These are phyloP conservation scores for Gymnothorax javanicus DNA, from an alignment of 2,797 vertebrate species.

Conservation along the genomic window DNA sequence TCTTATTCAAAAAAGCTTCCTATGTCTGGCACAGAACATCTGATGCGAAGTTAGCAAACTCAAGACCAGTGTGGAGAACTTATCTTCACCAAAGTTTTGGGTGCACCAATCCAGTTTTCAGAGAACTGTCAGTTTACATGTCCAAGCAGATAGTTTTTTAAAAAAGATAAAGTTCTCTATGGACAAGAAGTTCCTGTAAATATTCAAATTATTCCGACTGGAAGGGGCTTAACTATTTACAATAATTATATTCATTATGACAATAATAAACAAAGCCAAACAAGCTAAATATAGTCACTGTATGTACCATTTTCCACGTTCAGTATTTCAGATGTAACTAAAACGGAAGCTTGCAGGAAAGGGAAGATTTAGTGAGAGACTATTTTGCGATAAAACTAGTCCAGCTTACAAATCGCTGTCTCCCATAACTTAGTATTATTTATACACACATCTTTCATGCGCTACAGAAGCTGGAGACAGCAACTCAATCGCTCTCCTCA, in stretches of 20 bases:
- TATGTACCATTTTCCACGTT: not conserved
- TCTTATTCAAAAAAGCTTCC: not conserved
- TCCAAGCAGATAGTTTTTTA: slow-evolving; percentile 12
- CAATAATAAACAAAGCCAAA: not conserved
- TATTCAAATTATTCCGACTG: not conserved
- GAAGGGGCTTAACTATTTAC: not conserved
- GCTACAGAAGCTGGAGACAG: not conserved
- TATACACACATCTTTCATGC: not conserved
- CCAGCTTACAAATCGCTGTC: not conserved
- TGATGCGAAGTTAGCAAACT: not conserved
- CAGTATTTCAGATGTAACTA: not conserved
- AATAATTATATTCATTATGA: not conserved
- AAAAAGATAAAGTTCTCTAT: not conserved
- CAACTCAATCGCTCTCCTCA: not conserved
- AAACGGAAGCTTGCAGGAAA: not conserved
- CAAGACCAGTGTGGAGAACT: too few relatives aligned
- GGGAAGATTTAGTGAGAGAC: not conserved
- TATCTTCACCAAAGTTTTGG: not conserved
- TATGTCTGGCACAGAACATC: slow-evolving; percentile 3
- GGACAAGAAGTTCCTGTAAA: not conserved
- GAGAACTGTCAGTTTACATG: not conserved
- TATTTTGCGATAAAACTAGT: not conserved
- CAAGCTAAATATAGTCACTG: not conserved
- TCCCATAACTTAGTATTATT: not conserved
- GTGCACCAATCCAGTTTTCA: not conserved